A percentile compares a stretch with the other conserved stretches of the same genome.
Conservation (phyloP, 1,140 invertebrate genomes). For the Nylanderia fulva region DNA sequence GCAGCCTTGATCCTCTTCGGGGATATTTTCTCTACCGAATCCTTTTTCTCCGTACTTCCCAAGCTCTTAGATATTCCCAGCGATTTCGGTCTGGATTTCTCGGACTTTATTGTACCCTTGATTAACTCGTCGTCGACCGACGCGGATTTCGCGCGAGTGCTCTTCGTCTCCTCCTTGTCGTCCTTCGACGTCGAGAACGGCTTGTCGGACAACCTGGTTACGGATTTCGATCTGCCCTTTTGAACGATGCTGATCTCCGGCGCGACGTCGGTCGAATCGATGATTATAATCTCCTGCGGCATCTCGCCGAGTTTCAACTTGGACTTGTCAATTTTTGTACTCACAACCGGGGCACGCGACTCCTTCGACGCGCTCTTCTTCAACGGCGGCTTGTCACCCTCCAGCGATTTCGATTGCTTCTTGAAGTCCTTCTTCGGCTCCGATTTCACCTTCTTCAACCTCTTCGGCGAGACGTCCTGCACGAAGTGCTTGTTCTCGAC, state of each 20-base stretch:
- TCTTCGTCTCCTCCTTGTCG: constrained; percentile 77
- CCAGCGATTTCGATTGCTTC: constrained; percentile 85
- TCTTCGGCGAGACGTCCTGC: constrained; percentile 82
- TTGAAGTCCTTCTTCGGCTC: constrained; percentile 84
- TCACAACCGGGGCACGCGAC: constrained; percentile 77
- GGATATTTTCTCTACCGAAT: constrained; percentile 82
- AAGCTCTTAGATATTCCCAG: constrained; percentile 84
- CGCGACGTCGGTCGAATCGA: constrained; percentile 82
- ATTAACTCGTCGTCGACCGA: constrained; percentile 84
- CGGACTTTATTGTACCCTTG: constrained; percentile 76
- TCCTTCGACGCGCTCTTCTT: constrained; percentile 82
- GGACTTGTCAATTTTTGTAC: constrained; percentile 83
- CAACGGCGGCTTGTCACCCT: constrained; percentile 83
- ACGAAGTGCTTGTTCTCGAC: constrained; percentile 83
- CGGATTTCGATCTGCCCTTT: constrained; percentile 84
- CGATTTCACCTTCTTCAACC: constrained; percentile 78
- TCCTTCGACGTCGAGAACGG: constrained; percentile 78
- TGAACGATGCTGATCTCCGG: constrained; percentile 84
- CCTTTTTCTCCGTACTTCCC: constrained; percentile 82
- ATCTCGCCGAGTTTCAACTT: constrained; percentile 84
- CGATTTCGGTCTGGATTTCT: constrained; percentile 83
- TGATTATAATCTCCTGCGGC: constrained; percentile 85
- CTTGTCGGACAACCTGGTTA: constrained; percentile 80
- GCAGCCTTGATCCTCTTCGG: constrained; percentile 78
- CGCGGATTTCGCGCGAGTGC: constrained; percentile 80